These are phyloP conservation scores for Papilio aristodemus DNA, from an alignment of 1,140 invertebrate species.

Conservation along the genomic window DNA sequence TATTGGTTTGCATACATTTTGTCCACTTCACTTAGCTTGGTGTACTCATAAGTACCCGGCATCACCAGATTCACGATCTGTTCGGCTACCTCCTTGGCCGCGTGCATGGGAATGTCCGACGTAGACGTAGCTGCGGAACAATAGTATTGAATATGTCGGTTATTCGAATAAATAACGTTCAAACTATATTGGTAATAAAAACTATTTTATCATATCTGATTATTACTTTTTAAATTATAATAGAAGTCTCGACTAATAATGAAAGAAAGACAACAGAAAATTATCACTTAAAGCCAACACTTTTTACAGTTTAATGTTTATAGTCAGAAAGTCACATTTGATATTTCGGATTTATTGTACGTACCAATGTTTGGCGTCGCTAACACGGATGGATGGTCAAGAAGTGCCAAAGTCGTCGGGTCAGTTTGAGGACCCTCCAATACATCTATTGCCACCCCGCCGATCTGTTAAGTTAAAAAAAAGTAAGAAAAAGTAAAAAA, in stretches of 20 bases:
- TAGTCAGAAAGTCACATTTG: too few relatives aligned
- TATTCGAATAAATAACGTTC: too few relatives aligned
- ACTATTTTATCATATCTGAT: too few relatives aligned
- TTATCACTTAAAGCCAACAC: too few relatives aligned
- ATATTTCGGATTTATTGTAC: too few relatives aligned
- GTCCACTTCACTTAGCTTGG: slow-evolving; percentile 60
- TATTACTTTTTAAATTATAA: too few relatives aligned
- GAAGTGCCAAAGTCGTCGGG: slow-evolving; percentile 85
- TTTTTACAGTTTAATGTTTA: too few relatives aligned
- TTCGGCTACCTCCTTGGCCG: slow-evolving; percentile 96
- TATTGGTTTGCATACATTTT: slow-evolving; percentile 38
- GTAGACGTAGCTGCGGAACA: slow-evolving; percentile 90
- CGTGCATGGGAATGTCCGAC: slow-evolving; percentile 94
- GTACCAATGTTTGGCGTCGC: slow-evolving; percentile 95
- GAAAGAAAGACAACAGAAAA: too few relatives aligned
- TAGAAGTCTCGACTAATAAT: too few relatives aligned
- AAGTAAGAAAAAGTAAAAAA: too few relatives aligned
- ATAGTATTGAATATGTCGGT: too few relatives aligned
- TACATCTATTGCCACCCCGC: slow-evolving; percentile 96
- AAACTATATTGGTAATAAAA: too few relatives aligned
- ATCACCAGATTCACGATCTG: slow-evolving; percentile 89
- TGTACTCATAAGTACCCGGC: slow-evolving; percentile 80
- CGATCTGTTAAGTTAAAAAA: slow-evolving; percentile 80
- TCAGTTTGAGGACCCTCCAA: slow-evolving; percentile 91
- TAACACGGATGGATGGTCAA: slow-evolving; percentile 91